phyloP scores from a whole-genome alignment of 1,140 invertebrate species.

The Musca domestica region DNA sequence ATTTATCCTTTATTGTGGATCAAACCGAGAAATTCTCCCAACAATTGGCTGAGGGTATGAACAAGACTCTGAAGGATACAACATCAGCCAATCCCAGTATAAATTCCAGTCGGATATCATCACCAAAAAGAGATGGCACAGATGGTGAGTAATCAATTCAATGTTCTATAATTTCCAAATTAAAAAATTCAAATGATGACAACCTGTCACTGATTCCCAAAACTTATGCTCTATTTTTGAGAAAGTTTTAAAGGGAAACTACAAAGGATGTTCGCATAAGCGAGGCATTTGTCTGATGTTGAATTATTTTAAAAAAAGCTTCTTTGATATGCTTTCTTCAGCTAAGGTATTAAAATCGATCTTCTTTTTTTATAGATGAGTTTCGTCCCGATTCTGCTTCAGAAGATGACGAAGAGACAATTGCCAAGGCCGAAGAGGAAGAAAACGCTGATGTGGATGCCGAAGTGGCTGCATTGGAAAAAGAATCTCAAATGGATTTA shows the following conservation, averaged over 20 bases:
- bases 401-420: slow-evolving; percentile 91
- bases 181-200: slow-evolving; percentile 35
- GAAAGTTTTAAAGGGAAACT: slow-evolving; percentile 32
- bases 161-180: background rate
- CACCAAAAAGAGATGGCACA: slow-evolving; percentile 53
- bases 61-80: slow-evolving; percentile 41
- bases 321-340: background rate
- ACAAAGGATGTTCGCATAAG: slow-evolving; percentile 46
- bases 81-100: slow-evolving; percentile 38
- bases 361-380: slow-evolving; percentile 62
- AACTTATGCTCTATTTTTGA: slow-evolving; percentile 49
- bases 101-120: slow-evolving; percentile 55
- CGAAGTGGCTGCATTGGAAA: slow-evolving; percentile 83
- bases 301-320: slow-evolving; percentile 1
- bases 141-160: slow-evolving; percentile 54
- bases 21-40: slow-evolving; percentile 98
- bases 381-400: slow-evolving; percentile 73
- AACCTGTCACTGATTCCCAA: slow-evolving; percentile 43
- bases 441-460: slow-evolving; percentile 65
- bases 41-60: slow-evolving; percentile 80
- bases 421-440: slow-evolving; percentile 86
- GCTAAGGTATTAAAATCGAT: background rate
- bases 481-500: slow-evolving; percentile 87
- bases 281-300: slow-evolving; percentile 53
- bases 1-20: slow-evolving; percentile 97